These are phyloP conservation scores for Anomalospiza imberbis DNA, from an alignment of 2,797 vertebrate species.

Conservation along the genomic window DNA sequence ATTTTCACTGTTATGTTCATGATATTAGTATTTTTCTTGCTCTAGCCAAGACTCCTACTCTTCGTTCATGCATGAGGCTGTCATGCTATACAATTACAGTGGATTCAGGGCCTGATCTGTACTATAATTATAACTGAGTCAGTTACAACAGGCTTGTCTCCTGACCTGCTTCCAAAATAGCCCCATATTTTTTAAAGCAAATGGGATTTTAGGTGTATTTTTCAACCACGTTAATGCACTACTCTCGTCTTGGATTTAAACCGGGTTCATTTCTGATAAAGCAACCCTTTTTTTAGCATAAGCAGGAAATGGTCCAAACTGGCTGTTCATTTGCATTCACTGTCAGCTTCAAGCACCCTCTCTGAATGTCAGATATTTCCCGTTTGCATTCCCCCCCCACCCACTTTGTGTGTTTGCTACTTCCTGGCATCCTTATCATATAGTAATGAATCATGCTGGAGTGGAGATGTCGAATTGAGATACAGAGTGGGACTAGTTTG, in stretches of 20 bases:
- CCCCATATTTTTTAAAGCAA: conserved; percentile 28
- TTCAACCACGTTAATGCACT: not conserved
- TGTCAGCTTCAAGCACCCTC: conserved; percentile 15
- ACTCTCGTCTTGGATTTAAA: not conserved
- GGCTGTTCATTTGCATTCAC: conserved; percentile 44
- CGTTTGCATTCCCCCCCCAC: conserved; percentile 20
- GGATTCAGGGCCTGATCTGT: conserved; percentile 58
- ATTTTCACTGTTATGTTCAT: conserved; percentile 33
- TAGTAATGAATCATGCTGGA: conserved; percentile 44
- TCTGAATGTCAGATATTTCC: conserved; percentile 62
- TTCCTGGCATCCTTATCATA: conserved; percentile 61
- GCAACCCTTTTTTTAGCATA: not conserved
- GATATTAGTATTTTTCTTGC: conserved; percentile 61
- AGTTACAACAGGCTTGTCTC: conserved; percentile 62
- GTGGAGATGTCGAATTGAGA: conserved; percentile 7
- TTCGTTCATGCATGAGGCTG: conserved; percentile 39
- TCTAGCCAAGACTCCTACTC: conserved; percentile 49
- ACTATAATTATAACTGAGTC: conserved; percentile 69
- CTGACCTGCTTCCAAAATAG: conserved; percentile 62
- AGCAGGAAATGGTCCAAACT: conserved; percentile 42
- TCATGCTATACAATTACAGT: conserved; percentile 59
- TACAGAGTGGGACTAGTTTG: conserved; percentile 36
- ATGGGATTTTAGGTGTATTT: conserved; percentile 25
- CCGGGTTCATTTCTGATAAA: conserved; percentile 8
- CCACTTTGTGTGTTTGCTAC: conserved; percentile 49